Evolutionary conservation across 92 coral and sea anemone species (phyloP).

Genomic region (Zoanthus sociatus): DNA sequence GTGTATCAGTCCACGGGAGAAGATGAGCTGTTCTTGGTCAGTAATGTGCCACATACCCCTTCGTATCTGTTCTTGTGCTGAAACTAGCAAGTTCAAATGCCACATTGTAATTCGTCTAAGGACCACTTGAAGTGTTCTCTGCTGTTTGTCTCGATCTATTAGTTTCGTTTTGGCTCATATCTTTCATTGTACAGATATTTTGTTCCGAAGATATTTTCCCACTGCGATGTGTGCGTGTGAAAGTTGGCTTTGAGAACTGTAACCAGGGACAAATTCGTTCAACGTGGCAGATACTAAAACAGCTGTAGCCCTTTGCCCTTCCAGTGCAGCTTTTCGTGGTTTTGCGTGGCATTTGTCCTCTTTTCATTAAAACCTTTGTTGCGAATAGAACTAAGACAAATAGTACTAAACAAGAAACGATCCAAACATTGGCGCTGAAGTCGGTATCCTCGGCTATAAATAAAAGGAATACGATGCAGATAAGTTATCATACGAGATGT

Average conservation of each 20-base stretch:
- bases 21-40: too few relatives aligned
- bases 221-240: conserved; percentile 25
- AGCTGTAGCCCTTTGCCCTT: not conserved
- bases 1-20: too few relatives aligned
- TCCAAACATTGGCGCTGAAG: not conserved
- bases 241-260: conserved; percentile 14
- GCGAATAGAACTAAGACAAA: not conserved
- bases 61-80: not conserved
- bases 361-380: not conserved
- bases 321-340: not conserved
- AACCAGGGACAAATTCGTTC: not conserved
- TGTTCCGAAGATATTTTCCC: not conserved
- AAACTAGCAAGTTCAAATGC: not conserved
- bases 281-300: not conserved
- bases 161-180: not conserved
- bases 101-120: conserved; percentile 6
- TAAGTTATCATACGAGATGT: not conserved
- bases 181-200: not conserved
- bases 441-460: conserved; percentile 1
- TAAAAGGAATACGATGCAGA: not conserved
- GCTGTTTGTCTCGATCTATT: not conserved
- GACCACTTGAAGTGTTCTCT: not conserved
- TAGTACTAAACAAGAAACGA: not conserved
- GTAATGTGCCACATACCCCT: not conserved
- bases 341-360: not conserved